phyloP scores from a whole-genome alignment of 2,113 vertebrate species.

The Sturnira hondurensis region DNA sequence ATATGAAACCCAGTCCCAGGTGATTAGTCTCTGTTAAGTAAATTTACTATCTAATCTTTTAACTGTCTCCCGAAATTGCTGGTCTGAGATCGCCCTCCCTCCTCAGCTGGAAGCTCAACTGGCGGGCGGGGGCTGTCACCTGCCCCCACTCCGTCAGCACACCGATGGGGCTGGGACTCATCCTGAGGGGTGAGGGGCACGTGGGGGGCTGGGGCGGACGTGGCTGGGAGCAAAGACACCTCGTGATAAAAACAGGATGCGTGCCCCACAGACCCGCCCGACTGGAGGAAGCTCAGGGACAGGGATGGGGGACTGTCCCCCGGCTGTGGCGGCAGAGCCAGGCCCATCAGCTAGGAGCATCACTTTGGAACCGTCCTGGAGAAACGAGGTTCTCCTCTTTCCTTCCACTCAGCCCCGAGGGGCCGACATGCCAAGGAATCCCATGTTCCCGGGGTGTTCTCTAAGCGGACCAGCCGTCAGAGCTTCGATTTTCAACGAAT shows the following conservation, averaged over 20 bases:
- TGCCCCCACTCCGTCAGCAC: neutral
- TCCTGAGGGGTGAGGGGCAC: neutral
- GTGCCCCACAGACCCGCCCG: neutral
- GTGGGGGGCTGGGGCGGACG: neutral
- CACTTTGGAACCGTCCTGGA: neutral
- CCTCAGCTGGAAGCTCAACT: constrained; percentile 52
- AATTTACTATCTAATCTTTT: constrained; percentile 87
- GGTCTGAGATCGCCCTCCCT: constrained; percentile 68
- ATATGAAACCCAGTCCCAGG: constrained; percentile 86
- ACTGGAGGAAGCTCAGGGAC: constrained; percentile 4
- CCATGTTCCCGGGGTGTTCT: neutral
- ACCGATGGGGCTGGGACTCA: neutral
- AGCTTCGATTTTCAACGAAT: constrained; percentile 29
- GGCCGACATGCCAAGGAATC: constrained; percentile 21
- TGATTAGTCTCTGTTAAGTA: constrained; percentile 85
- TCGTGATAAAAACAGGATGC: constrained; percentile 73
- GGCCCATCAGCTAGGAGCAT: neutral
- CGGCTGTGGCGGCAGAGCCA: constrained; percentile 55
- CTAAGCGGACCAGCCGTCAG: constrained; percentile 42
- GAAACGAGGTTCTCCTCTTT: neutral
- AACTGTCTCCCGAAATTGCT: constrained; percentile 78
- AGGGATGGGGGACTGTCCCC: constrained; percentile 22
- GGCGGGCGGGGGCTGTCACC: neutral
- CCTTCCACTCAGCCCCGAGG: neutral
- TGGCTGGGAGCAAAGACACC: constrained; percentile 14